A percentile compares a stretch with the other conserved stretches of the same genome.
phyloP scores from a whole-genome alignment of 1,140 invertebrate species.

The Tetragnatha versicolor region DNA sequence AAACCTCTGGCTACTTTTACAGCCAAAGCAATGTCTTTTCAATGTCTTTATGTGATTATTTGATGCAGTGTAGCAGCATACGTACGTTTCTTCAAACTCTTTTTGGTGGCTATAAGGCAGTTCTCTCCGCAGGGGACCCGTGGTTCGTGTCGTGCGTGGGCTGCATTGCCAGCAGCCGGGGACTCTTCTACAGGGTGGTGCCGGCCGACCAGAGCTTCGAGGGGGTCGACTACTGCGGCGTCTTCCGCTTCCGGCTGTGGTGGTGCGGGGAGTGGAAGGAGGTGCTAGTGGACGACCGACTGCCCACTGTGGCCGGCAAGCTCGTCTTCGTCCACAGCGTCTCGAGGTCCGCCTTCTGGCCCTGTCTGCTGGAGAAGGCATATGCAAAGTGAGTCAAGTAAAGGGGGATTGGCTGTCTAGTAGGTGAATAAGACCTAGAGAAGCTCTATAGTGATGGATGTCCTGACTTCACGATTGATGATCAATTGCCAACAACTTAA shows the following conservation, averaged over 20 bases:
- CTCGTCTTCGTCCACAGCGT: slow-evolving; percentile 91
- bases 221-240: slow-evolving; percentile 71
- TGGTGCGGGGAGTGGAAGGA: slow-evolving; percentile 97
- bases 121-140: slow-evolving; percentile 84
- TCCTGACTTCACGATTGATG: too few species aligned
- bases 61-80: too few species aligned
- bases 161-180: slow-evolving; percentile 77
- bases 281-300: slow-evolving; percentile 92
- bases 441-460: too few species aligned
- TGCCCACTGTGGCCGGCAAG: slow-evolving; percentile 90
- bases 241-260: slow-evolving; percentile 94
- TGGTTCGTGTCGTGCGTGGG: slow-evolving; percentile 91
- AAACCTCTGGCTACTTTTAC: too few species aligned
- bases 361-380: slow-evolving; percentile 94
- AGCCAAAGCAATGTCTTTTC: too few species aligned
- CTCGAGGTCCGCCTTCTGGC: slow-evolving; percentile 91
- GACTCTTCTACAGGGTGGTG: slow-evolving; percentile 93
- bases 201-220: slow-evolving; percentile 89
- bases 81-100: too few species aligned
- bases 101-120: too few species aligned
- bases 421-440: too few species aligned
- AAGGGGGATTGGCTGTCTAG: too few species aligned
- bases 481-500: too few species aligned
- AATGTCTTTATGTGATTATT: too few species aligned
- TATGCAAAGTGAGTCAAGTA: slow-evolving; percentile 90